Conservation (phyloP, 2,797 vertebrate genomes). For the Halcyon leucocephala region DNA sequence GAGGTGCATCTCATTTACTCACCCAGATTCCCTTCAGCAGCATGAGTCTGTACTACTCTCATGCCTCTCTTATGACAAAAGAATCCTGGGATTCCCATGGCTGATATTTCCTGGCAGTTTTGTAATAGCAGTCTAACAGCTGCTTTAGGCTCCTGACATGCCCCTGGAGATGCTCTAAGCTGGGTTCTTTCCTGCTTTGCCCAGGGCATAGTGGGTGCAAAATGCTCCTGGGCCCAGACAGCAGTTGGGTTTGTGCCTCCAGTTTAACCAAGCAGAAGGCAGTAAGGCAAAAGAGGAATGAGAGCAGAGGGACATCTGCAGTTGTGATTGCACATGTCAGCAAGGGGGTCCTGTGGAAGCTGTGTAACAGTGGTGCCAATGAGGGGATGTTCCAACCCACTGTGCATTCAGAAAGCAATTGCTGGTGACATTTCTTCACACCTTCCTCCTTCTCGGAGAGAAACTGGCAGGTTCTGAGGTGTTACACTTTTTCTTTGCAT, state of each 20-base stretch:
- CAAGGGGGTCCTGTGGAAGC: not conserved
- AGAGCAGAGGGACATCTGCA: not conserved
- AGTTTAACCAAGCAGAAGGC: not conserved
- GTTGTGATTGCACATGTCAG: not conserved
- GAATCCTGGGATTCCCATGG: not conserved
- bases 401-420: not conserved
- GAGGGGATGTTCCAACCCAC: not conserved
- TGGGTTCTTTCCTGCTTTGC: not conserved
- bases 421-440: not conserved
- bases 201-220: rapidly evolving
- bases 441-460: not conserved
- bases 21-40: not conserved
- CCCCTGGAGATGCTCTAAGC: not conserved
- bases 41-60: not conserved
- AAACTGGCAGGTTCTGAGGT: not conserved
- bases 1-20: not conserved
- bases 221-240: not conserved
- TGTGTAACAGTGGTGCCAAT: not conserved
- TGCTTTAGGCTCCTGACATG: not conserved
- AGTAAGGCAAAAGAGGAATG: not conserved
- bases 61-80: not conserved
- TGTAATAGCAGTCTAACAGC: not conserved
- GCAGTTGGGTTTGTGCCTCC: not conserved
- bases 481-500: not conserved
- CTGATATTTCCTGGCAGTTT: not conserved